A percentile compares a stretch with the other conserved stretches of the same genome.
Evolutionary conservation across 2,113 vertebrate species (phyloP).

Genomic region (Pseudopipra pipra): DNA sequence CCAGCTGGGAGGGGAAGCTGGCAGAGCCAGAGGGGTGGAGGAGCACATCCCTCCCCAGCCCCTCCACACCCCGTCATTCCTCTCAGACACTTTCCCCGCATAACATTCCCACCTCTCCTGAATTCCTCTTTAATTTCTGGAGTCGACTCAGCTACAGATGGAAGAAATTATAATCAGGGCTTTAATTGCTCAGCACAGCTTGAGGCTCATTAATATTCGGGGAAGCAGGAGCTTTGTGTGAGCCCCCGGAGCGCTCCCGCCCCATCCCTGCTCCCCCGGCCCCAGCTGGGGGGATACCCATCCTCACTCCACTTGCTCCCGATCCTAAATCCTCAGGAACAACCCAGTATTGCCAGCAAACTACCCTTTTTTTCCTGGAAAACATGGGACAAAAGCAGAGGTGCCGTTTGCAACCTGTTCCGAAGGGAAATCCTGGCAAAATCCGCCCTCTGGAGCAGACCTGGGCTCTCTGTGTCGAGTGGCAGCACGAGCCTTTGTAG

Average conservation of each 20-base stretch:
- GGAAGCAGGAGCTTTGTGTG: conserved; percentile 6
- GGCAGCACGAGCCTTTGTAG: background rate
- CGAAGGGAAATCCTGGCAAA: background rate
- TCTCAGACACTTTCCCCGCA: background rate
- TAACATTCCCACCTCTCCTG: background rate
- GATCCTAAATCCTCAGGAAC: background rate
- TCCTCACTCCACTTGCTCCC: background rate
- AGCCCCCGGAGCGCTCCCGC: background rate
- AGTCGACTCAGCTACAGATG: conserved; percentile 57
- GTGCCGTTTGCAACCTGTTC: background rate
- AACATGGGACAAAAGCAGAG: background rate
- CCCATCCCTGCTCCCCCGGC: background rate
- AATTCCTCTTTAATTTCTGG: background rate
- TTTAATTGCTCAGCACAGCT: conserved; percentile 72
- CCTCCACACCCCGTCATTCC: accelerated
- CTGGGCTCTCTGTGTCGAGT: background rate
- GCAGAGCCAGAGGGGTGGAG: background rate
- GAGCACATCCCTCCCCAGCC: background rate
- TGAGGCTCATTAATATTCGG: conserved; percentile 67
- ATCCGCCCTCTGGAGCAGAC: accelerated
- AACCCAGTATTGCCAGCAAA: accelerated
- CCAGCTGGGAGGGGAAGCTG: background rate
- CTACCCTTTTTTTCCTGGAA: background rate
- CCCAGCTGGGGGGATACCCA: background rate
- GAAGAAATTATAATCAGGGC: conserved; percentile 60